phyloP scores from a whole-genome alignment of 1,140 invertebrate species.

The Mamestra configurata region DNA sequence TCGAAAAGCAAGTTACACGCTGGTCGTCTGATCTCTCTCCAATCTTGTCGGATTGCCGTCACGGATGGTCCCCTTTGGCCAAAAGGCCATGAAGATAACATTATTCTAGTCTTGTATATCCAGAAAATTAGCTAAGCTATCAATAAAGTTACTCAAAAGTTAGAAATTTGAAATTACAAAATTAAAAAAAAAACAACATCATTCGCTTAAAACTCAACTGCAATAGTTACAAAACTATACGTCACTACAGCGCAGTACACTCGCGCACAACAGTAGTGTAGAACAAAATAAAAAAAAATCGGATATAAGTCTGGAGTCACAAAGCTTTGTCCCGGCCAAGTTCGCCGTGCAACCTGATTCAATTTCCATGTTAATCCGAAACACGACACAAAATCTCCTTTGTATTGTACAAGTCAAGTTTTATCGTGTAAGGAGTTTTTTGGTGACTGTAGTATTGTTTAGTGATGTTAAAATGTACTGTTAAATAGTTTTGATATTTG shows the following conservation, averaged over 20 bases:
- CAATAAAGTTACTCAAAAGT: too few species aligned
- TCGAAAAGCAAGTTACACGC: too few species aligned
- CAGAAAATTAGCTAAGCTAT: too few species aligned
- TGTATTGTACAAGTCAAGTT: constrained; percentile 57
- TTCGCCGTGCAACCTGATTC: constrained; percentile 73
- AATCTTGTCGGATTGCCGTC: too few species aligned
- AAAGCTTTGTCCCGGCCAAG: constrained; percentile 69
- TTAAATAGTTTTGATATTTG: background rate
- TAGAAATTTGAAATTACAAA: too few species aligned
- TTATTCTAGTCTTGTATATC: too few species aligned
- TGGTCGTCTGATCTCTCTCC: too few species aligned
- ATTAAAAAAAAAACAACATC: background rate
- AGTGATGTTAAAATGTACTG: background rate
- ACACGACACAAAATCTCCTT: constrained; percentile 62
- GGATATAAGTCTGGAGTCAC: constrained; percentile 58
- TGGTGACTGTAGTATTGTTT: constrained; percentile 32
- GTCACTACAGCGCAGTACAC: background rate
- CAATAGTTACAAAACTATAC: constrained; percentile 23
- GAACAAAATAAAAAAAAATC: constrained; percentile 47
- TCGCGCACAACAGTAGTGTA: constrained; percentile 17
- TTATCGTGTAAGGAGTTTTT: constrained; percentile 41
- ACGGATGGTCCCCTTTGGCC: too few species aligned
- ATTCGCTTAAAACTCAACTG: background rate
- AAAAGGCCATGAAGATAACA: too few species aligned
- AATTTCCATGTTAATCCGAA: constrained; percentile 77